These are phyloP conservation scores for Peromyscus leucopus DNA, from an alignment of 2,113 vertebrate species.

Conservation along the genomic window DNA sequence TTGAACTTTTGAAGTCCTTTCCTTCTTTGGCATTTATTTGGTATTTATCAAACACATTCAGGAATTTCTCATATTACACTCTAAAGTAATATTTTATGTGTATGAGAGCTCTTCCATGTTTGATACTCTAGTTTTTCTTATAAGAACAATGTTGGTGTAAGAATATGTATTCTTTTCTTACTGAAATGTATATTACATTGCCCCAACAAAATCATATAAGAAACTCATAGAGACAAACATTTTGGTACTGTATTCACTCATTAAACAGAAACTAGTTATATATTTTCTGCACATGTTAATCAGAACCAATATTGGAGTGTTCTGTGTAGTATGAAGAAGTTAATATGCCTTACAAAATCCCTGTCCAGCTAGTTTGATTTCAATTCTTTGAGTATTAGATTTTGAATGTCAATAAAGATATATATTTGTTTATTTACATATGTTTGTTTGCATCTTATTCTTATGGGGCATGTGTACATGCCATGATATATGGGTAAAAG, in stretches of 20 bases:
- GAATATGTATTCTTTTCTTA: constrained; percentile 21
- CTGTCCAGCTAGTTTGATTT: not conserved
- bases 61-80: not conserved
- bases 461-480: not conserved
- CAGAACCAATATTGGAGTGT: not conserved
- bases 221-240: constrained; percentile 6
- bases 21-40: constrained; percentile 38
- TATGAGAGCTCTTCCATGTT: not conserved
- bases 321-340: not conserved
- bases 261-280: constrained; percentile 35
- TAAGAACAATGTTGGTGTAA: constrained; percentile 1
- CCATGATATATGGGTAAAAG: too few relatives aligned
- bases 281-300: not conserved
- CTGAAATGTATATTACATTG: constrained; percentile 18
- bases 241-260: constrained; percentile 26
- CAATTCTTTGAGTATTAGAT: not conserved
- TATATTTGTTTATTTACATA: not conserved
- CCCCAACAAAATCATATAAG: constrained; percentile 8
- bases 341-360: not conserved
- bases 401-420: not conserved
- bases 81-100: constrained; percentile 3
- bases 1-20: not conserved
- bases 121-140: constrained; percentile 26
- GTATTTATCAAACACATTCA: constrained; percentile 12
- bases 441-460: not conserved